A percentile compares a stretch with the other conserved stretches of the same genome.
Evolutionary conservation across 2,888 invertebrate genomes (phyloP).

Genomic region (Adelphocoris suturalis): DNA sequence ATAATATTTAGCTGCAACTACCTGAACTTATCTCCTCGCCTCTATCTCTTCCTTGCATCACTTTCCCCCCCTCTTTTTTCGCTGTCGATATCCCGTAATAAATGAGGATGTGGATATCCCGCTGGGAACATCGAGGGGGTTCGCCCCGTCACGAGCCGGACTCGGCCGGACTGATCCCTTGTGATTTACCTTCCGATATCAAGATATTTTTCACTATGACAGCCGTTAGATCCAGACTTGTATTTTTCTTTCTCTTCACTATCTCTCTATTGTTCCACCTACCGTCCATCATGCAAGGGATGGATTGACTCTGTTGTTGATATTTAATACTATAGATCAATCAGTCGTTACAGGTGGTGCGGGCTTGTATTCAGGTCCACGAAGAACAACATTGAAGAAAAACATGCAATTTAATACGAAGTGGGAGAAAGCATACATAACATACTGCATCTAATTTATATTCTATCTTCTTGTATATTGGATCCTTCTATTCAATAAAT

Average conservation of each 20-base stretch:
- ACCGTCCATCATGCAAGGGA: neutral
- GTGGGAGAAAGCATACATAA: too few species aligned
- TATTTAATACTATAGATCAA: neutral
- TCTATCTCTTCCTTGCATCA: slow-evolving; percentile 5
- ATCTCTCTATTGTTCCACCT: neutral
- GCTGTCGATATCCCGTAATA: neutral
- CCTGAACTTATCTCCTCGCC: neutral
- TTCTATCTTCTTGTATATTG: too few species aligned
- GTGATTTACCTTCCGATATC: neutral
- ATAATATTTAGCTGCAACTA: slow-evolving; percentile 16
- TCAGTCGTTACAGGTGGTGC: neutral
- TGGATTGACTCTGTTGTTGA: neutral
- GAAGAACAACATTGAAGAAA: too few species aligned
- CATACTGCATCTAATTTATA: too few species aligned
- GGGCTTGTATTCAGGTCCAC: too few species aligned
- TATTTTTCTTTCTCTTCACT: neutral
- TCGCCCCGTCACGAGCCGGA: neutral
- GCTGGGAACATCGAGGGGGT: neutral
- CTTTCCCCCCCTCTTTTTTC: neutral
- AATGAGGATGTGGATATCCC: slow-evolving; percentile 5
- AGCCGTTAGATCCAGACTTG: neutral
- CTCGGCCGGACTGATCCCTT: neutral
- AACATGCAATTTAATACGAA: too few species aligned
- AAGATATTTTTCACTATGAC: slow-evolving; percentile 6
- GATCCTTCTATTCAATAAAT: too few species aligned